Conservation (phyloP, 2,888 invertebrate species). For the Stenchaetothrips biformis region DNA sequence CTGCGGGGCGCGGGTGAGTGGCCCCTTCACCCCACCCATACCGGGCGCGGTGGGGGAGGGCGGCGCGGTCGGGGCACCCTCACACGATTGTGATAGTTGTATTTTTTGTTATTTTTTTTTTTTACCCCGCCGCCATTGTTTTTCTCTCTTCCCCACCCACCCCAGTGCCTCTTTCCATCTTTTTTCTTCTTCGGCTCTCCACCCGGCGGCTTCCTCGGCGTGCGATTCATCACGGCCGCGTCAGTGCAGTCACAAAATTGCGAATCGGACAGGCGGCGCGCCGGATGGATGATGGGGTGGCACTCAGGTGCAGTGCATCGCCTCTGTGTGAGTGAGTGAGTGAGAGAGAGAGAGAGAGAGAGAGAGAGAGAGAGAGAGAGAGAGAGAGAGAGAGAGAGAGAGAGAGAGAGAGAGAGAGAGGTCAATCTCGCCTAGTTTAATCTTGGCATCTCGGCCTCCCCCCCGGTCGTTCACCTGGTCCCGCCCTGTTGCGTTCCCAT, state of each 20-base stretch:
- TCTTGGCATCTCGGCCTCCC: too few relatives aligned
- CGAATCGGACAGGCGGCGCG: background rate
- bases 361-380: background rate
- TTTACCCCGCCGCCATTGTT: too few relatives aligned
- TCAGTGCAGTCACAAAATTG: background rate
- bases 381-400: slow-evolving; percentile 6
- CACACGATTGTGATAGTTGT: background rate
- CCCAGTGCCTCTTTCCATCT: background rate
- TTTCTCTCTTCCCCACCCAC: background rate
- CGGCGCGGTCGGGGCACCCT: background rate
- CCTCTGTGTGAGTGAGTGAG: background rate
- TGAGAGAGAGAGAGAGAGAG: background rate
- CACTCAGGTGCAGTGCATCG: background rate
- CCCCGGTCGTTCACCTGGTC: too few relatives aligned
- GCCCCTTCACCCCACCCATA: background rate
- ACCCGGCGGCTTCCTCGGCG: background rate
- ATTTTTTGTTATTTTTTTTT: too few relatives aligned
- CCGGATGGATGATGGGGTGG: background rate
- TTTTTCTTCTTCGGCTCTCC: background rate
- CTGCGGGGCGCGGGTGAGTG: background rate
- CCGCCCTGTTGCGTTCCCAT: too few relatives aligned
- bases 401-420: background rate
- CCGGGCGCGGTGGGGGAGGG: background rate
- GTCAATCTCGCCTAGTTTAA: too few relatives aligned
- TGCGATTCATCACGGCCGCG: background rate